Evolutionary conservation across 2,113 vertebrate genomes (phyloP).

Genomic region (Ceyx cyanopectus): DNA sequence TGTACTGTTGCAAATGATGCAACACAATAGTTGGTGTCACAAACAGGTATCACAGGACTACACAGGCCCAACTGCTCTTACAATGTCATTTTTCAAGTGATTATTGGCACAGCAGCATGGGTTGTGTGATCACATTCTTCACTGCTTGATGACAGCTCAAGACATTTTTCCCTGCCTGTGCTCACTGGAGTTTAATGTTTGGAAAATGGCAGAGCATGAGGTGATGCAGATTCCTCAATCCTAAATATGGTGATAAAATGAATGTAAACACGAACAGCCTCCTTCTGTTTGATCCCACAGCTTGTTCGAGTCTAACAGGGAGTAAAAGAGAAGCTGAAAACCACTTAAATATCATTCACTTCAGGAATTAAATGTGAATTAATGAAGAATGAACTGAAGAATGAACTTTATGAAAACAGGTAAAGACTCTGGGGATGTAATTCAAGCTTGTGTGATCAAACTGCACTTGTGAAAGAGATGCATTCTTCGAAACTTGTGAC

Average conservation of each 20-base stretch:
- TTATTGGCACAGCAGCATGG: neutral
- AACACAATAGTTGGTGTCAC: neutral
- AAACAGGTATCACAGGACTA: neutral
- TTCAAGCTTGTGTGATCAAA: neutral
- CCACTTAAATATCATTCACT: neutral
- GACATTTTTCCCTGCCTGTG: neutral
- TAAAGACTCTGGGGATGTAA: neutral
- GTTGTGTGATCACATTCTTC: neutral
- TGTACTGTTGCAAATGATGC: neutral
- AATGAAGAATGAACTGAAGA: neutral
- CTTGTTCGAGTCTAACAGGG: neutral
- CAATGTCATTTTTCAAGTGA: neutral
- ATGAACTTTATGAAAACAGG: no score
- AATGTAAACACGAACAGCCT: neutral
- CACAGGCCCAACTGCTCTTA: neutral
- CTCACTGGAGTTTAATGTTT: neutral
- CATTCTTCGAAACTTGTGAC: neutral
- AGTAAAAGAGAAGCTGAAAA: conserved; percentile 5
- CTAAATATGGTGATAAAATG: neutral
- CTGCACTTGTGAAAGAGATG: neutral
- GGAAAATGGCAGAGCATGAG: neutral
- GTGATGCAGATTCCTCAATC: neutral
- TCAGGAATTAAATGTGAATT: neutral
- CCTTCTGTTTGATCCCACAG: neutral
- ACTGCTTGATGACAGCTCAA: neutral